Evolutionary conservation across 2,797 vertebrate species (phyloP).

Genomic region (Vipera ursinii): DNA sequence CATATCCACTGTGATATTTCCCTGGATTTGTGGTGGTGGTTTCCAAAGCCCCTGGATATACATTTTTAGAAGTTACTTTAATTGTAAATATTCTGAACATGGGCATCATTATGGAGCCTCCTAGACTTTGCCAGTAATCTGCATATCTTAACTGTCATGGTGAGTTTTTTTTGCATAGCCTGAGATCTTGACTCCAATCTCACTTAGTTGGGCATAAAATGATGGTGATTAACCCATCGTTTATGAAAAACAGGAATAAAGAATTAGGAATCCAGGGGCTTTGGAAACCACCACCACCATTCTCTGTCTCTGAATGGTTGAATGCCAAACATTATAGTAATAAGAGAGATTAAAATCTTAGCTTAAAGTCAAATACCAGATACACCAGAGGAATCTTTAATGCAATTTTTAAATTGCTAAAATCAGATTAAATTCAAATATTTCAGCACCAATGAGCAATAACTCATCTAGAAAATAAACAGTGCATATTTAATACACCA

Average conservation of each 20-base stretch:
- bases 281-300: not conserved
- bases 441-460: slow-evolving; percentile 55
- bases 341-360: slow-evolving; percentile 58
- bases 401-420: slow-evolving; percentile 61
- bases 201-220: not conserved
- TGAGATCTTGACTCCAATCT: not conserved
- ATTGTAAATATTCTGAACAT: not conserved
- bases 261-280: not conserved
- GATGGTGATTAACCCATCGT: not conserved
- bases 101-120: not conserved
- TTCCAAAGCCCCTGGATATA: not conserved
- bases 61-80: not conserved
- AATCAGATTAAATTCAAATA: slow-evolving; percentile 55
- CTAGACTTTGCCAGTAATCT: not conserved
- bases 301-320: slow-evolving; percentile 29
- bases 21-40: not conserved
- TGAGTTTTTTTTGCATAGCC: not conserved
- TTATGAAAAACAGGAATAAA: not conserved
- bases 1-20: not conserved
- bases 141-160: not conserved
- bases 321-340: slow-evolving; percentile 47
- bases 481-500: slow-evolving; percentile 64
- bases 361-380: slow-evolving; percentile 58
- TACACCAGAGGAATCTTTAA: slow-evolving; percentile 56
- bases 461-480: slow-evolving; percentile 53